Base-by-base conservation (phyloP, 2,797 vertebrate genomes). In the Clarias pachynema region DNA sequence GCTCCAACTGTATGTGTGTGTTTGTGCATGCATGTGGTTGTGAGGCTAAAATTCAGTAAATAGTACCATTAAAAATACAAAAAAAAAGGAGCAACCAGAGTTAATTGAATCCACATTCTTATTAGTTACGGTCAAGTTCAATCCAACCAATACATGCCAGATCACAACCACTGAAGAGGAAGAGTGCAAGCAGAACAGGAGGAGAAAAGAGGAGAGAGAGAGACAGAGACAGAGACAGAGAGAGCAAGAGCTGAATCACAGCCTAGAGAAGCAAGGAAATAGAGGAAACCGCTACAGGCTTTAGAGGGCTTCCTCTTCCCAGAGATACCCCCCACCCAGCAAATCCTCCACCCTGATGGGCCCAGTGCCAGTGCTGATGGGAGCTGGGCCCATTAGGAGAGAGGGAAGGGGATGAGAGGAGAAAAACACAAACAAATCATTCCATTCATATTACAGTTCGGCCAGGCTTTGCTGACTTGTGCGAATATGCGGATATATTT, bases 271-370 rank as follows among this genome's bases (percentile, higher is more conserved):
- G 90, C 26, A 24, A 83, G 86, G 82, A 89, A 88, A 81, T 57
- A 77, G 83, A 94, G 93, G 92, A 97, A 97, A 96, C 95, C 94
- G 96, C 96, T 97, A 93, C 79, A 86, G 81, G 93, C 93, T 96
- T 95, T 95, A 94, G 96, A 97, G 94, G 95, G 94, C 95, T 95
- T 96, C 94, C 94, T 95, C 96, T 97, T 97, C 96, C 96, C 91
- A 94, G 94, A 91, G 92, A 94, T 96, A 84, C 81, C 57, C 81
- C 74, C 79, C 78, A 75, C 84, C 83, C 87, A 65, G 40, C 74
- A 89, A 83, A 9, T 90, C 89, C 91, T 89, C 89, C 91, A 88
- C 90, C 92, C 89, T 89, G 90, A 94, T 93, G 91, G 87, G 93
- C 91, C 84, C 85, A 85, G 85, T 88, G 92, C 93, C 92, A 94